Evolutionary conservation across 2,797 vertebrate species (phyloP), one percentile per base, ranked within the genome.

Genomic region (Tokudaia tokunoshimensis): DNA sequence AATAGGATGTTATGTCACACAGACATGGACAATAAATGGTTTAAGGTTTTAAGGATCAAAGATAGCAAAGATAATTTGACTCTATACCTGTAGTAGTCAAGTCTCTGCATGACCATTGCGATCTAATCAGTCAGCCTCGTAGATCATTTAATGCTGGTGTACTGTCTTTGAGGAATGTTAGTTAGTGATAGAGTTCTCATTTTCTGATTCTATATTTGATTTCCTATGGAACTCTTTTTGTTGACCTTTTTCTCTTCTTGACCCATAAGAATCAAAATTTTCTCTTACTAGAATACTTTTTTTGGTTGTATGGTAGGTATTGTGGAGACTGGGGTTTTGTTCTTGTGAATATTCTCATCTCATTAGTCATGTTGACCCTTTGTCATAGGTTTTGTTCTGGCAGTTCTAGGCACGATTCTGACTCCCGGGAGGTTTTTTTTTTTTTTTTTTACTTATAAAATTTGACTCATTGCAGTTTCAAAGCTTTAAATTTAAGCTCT

Each of bases 401-500:
- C 37, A 52, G 14, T 55, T 79, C 76, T 79, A 52, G 47, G 41
- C 24, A 79, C 31, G 52, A 34, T 52, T 79, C 29, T 79, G 50
- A 79, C 50, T 50, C 47, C 76, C 15, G 12, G 41, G 22, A 24
- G 15, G 74, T 47, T 37, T 6, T 75, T 41, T 31, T 67, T 75
- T 41, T 31, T 67, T 2, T 41, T 41, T 41, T 41, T 31, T 31
- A 34, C 41, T 76, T 47, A 41, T 47, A 76, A 76, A 47, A 76
- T 76, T 22, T 41, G 37, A 37, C 72, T 14, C 24, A 44, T 76
- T 47, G 20, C 4, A 1, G 12, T 26, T 47, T 76, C 74, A 76
- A 44, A 75, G 22, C 50, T 92, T 94, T 83, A 87, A 85, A 81
- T 84, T 86, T 41, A 91, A 84, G 29, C 26, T 84, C 52, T 93